Base-by-base conservation (phyloP, 1,140 invertebrate genomes). In the Belonocnema kinseyi region DNA sequence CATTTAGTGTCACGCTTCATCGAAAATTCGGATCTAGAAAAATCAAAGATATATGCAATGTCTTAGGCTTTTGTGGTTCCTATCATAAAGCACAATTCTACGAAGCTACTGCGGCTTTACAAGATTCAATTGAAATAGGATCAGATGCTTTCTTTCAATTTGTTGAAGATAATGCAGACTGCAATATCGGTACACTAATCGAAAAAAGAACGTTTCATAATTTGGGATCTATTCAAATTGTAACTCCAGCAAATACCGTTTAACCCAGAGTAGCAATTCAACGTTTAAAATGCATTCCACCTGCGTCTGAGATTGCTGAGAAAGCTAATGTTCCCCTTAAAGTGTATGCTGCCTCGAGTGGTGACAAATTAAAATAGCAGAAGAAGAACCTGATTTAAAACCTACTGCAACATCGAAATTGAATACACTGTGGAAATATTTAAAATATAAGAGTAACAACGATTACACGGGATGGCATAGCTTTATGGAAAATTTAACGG, bases 21-120 rank as follows among this genome's bases (percentile, higher is more conserved):
- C 81, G 78, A 79, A 85, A 83, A 80, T 84, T 72, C 79, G 85
- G 83, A 19, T 88, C 82, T 26, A 87, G 85, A 83, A 84, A 61
- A 82, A 54, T 89, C 46, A 81, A 85, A 58, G 83, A 90, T 86
- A 33, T 89, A 79, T 85, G 88, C 75, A 83, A 82, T 33, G 75
- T 14, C 79, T 85, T 90, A 61, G 87, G 87, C 77, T 86, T 78
- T 3, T 82, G 58, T 77, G 83, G 85, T 71, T 86, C 86, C 12
- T 89, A 89, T 81, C 81, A 79, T 82, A 70, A 89, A 79, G 81
- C 83, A 26, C 2, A 83, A 82, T 46, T 80, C 71, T 87, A 86
- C 83, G 87, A 90, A 88, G 82, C 84, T 79, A 86, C 85, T 82
- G 80, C 58, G 74, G 75, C 21, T 70, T 40, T 40, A 10, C 40